Conservation (phyloP, 2,113 vertebrate genomes). For the Ailurus styani region DNA sequence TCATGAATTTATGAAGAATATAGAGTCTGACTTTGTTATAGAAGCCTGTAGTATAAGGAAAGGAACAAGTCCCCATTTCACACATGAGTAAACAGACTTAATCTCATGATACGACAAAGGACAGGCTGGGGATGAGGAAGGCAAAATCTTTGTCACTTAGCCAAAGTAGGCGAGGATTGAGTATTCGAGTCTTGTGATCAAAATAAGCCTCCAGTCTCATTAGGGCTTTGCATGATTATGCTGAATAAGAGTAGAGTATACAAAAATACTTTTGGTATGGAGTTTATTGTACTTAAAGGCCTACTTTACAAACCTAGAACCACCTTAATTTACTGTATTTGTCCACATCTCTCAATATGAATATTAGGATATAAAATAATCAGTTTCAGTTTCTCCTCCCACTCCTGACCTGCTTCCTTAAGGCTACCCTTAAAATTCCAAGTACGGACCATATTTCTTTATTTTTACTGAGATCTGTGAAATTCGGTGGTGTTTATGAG, state of each 20-base stretch:
- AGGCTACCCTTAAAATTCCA: not conserved
- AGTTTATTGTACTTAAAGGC: not conserved
- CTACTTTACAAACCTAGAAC: not conserved
- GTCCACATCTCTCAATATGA: not conserved
- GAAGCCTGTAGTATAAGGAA: conserved; percentile 70
- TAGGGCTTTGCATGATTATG: not conserved
- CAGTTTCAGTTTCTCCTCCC: not conserved
- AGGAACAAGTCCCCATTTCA: conserved; percentile 88
- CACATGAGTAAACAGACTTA: conserved; percentile 82
- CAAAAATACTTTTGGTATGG: not conserved
- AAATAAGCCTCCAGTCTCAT: conserved; percentile 37
- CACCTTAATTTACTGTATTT: not conserved
- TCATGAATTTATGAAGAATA: conserved; percentile 74
- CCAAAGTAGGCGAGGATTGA: not conserved
- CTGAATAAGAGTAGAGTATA: not conserved
- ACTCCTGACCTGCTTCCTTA: not conserved
- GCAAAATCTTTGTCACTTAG: not conserved
- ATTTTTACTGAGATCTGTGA: conserved; percentile 10
- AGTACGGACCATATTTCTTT: conserved; percentile 6
- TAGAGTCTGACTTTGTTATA: conserved; percentile 77
- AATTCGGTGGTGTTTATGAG: not conserved
- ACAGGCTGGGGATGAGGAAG: not conserved
- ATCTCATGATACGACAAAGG: conserved; percentile 79
- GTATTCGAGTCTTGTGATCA: conserved; percentile 31
- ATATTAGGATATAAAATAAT: conserved; percentile 1